phyloP scores from a whole-genome alignment of 1,140 invertebrate genomes.

The Bathynomus jamesi region DNA sequence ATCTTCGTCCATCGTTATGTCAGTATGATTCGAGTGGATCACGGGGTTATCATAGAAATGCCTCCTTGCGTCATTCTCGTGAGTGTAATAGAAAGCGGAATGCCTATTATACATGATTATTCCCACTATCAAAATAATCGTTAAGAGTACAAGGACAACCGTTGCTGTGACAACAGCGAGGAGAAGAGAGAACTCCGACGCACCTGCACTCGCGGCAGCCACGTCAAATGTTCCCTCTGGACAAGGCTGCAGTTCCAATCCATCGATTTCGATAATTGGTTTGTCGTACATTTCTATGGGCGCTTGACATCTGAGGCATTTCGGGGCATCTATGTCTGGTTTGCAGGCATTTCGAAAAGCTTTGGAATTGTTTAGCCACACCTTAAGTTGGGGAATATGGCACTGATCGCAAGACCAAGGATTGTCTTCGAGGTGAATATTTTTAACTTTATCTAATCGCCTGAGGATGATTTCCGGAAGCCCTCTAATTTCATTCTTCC shows the following conservation, averaged over 20 bases:
- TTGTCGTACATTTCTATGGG: constrained; percentile 36
- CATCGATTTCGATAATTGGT: constrained; percentile 33
- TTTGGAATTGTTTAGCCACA: constrained; percentile 39
- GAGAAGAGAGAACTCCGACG: constrained; percentile 26
- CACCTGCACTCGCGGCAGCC: constrained; percentile 23
- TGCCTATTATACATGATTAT: constrained; percentile 50
- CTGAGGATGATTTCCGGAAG: constrained; percentile 53
- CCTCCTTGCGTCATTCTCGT: constrained; percentile 53
- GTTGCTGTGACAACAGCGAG: constrained; percentile 41
- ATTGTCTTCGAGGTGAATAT: constrained; percentile 53
- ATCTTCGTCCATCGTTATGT: constrained; percentile 38
- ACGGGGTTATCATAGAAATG: constrained; percentile 36
- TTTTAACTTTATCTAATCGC: constrained; percentile 41
- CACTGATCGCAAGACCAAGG: constrained; percentile 60
- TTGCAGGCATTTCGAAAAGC: constrained; percentile 28
- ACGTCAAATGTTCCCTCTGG: constrained; percentile 32
- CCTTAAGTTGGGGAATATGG: constrained; percentile 41
- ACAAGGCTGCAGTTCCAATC: constrained; percentile 31
- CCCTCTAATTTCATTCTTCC: constrained; percentile 53
- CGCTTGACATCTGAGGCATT: constrained; percentile 33
- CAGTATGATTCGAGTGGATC: constrained; percentile 39
- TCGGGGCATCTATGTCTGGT: constrained; percentile 33
- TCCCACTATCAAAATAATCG: constrained; percentile 40
- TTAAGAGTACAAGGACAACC: constrained; percentile 41
- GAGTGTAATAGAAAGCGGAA: constrained; percentile 62